These are phyloP conservation scores for Chionoecetes opilio DNA, from an alignment of 1,140 invertebrate species.

Conservation along the genomic window DNA sequence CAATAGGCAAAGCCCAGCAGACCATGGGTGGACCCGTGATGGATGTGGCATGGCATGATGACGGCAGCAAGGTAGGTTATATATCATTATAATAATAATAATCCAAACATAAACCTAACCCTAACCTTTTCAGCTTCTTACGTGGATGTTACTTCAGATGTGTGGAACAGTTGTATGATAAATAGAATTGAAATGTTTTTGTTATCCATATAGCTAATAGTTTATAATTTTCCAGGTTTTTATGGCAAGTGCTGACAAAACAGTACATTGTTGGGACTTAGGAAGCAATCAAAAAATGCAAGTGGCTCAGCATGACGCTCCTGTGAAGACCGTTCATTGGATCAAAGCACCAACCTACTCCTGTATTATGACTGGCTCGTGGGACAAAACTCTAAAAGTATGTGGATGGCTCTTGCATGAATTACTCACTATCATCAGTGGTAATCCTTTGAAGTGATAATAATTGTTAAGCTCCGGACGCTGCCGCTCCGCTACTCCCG, in stretches of 20 bases:
- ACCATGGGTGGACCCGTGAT: constrained; percentile 97
- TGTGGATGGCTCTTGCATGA: too few relatives aligned
- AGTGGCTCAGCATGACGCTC: constrained; percentile 97
- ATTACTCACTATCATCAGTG: too few relatives aligned
- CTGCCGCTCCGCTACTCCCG: too few relatives aligned
- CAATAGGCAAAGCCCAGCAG: too few relatives aligned
- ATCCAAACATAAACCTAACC: too few relatives aligned
- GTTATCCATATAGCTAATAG: too few relatives aligned
- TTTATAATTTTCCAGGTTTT: constrained; percentile 95
- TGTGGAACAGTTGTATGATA: too few relatives aligned
- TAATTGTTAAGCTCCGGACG: too few relatives aligned
- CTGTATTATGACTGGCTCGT: constrained; percentile 99
- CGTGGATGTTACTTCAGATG: too few relatives aligned
- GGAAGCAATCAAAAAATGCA: constrained; percentile 97
- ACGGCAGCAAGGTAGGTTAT: constrained; percentile 84
- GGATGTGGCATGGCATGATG: constrained; percentile 98
- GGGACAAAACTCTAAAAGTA: constrained; percentile 99
- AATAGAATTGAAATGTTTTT: too few relatives aligned
- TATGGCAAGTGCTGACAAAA: constrained; percentile 98
- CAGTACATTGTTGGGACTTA: constrained; percentile 99
- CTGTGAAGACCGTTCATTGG: constrained; percentile 98
- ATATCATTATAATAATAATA: not conserved
- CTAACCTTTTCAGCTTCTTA: too few relatives aligned
- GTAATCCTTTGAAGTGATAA: too few relatives aligned
- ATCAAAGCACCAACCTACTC: constrained; percentile 97